Base-by-base conservation (phyloP, 2,888 invertebrate genomes). In the Drosophila birchii region DNA sequence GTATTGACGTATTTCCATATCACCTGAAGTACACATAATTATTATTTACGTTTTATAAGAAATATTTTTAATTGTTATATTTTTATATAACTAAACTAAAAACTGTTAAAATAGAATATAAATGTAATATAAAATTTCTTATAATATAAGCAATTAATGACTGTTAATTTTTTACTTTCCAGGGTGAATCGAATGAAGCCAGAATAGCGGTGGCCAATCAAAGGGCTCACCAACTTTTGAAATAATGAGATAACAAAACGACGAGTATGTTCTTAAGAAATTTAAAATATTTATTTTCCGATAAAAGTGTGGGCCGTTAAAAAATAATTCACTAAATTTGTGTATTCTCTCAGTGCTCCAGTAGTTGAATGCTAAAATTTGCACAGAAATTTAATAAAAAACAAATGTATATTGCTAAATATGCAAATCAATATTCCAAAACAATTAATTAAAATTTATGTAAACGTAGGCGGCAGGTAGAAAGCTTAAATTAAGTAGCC, bases 131-230 rank as follows among this genome's bases (percentile, higher is more conserved):
- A 26, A 26, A 4, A 4, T 26, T 26, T 0, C 26, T 26, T 29
- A 8, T 29, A 34, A n/a, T n/a, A n/a, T n/a, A n/a, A n/a, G n/a
- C n/a, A n/a, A n/a, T 32, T 41, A 23, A 3, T 41, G 8, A 1
- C 12, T 12, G 7, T 20, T 18, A 16, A 29, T 55, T 3, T 57
- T 76, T 64, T 60, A 36, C 43, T 53, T 88, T 91, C 3, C 93
- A 96, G 95, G 97, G 96, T 89, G 96, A 96, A 94, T 97, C 98
- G 89, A 98, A 98, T 94, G 97, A 98, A 94, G 96, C 96, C 92
- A 96, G 98, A 94, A 98, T 98, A 96, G 96, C 96, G 93, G 96
- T 97, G 93, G 98, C 98, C 92, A 99, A 99, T 94, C 97, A 98
- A 94, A 96, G 98, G 92, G 98, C 98, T 92, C 97, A 97, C 94